Evolutionary conservation across 2,888 invertebrate genomes (phyloP).

Genomic region (Gerris lacustris): DNA sequence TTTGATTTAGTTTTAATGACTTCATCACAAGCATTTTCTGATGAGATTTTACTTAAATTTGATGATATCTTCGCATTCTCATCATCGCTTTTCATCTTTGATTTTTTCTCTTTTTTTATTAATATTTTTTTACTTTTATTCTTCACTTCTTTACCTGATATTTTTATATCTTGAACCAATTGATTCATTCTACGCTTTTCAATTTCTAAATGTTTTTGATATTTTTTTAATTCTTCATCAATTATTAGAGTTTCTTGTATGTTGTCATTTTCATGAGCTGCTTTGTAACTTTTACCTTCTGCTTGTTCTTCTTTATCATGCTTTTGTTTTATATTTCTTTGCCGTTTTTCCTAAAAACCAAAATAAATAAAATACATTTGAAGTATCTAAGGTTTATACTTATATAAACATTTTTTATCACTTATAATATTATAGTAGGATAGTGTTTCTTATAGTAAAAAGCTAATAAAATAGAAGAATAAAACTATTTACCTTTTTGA

Average conservation of each 20-base stretch:
- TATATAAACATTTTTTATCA: too few species aligned
- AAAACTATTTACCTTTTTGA: too few species aligned
- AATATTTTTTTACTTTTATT: not conserved
- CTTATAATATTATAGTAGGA: too few species aligned
- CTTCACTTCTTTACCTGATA: not conserved
- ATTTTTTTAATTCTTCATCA: not conserved
- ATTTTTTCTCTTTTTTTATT: not conserved
- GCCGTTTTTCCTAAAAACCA: too few species aligned
- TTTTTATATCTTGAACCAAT: not conserved
- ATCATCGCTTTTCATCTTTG: not conserved
- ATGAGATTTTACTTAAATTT: not conserved
- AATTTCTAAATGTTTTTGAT: not conserved
- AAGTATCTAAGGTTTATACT: too few species aligned
- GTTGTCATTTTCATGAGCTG: not conserved
- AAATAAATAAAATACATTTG: too few species aligned
- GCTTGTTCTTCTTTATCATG: not conserved
- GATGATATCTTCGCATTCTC: not conserved
- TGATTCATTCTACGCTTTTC: not conserved
- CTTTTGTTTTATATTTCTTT: too few species aligned
- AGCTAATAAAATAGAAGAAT: too few species aligned
- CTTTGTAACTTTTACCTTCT: not conserved
- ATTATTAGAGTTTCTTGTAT: not conserved
- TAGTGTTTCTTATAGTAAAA: too few species aligned
- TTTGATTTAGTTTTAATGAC: not conserved
- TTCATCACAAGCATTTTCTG: too few species aligned